Evolutionary conservation across 2,888 invertebrate species (phyloP).

Genomic region (Andrena haemorrhoa): DNA sequence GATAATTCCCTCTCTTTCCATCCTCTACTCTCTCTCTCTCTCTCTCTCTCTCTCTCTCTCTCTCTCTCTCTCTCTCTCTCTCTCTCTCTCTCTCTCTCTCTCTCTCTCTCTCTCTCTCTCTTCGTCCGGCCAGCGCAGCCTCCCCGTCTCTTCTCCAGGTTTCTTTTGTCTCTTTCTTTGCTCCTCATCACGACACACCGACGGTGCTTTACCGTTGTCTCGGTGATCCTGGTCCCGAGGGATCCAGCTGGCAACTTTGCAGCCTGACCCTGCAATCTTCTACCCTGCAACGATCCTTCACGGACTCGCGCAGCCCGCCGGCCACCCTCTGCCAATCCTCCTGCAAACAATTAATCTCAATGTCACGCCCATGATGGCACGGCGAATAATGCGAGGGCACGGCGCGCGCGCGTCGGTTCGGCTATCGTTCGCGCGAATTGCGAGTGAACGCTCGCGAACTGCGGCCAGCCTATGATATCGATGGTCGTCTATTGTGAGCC

Average conservation of each 20-base stretch:
- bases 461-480: background rate
- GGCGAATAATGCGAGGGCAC: no score
- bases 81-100: constrained; percentile 20
- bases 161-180: constrained; percentile 30
- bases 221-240: constrained; percentile 53
- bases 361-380: background rate
- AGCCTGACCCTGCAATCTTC: constrained; percentile 45
- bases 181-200: constrained; percentile 48
- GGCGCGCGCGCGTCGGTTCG: no score
- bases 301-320: background rate
- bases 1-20: constrained; percentile 58
- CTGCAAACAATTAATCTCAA: background rate
- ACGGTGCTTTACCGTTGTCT: constrained; percentile 69
- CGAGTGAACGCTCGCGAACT: background rate
- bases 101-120: constrained; percentile 22
- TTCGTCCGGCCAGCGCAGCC: constrained; percentile 22
- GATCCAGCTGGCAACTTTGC: constrained; percentile 38
- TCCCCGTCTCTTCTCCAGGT: constrained; percentile 30
- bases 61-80: constrained; percentile 41
- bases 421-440: no score
- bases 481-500: constrained; percentile 11
- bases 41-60: constrained; percentile 25
- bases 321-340: background rate
- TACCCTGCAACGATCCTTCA: constrained; percentile 28
- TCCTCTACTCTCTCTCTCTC: constrained; percentile 21